phyloP scores from a whole-genome alignment of 2,888 invertebrate genomes.

The Sesia bembeciformis region DNA sequence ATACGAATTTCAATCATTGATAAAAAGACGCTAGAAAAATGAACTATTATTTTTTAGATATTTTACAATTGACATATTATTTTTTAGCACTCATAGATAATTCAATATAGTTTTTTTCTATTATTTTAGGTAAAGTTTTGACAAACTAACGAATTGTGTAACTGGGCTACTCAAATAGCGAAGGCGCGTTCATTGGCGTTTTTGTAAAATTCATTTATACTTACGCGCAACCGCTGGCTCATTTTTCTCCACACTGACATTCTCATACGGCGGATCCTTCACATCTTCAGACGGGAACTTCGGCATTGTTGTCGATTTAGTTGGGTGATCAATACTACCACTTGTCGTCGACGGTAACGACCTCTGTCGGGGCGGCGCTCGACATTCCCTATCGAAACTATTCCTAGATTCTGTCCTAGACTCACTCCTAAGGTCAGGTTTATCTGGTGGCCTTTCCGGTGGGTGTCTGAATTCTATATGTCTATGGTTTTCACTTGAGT shows the following conservation, averaged over 20 bases:
- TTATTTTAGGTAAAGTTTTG: too few species aligned
- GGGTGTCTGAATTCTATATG: slow-evolving; percentile 32
- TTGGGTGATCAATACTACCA: slow-evolving; percentile 48
- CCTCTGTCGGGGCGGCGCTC: slow-evolving; percentile 56
- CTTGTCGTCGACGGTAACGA: slow-evolving; percentile 53
- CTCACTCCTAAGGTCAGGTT: not conserved
- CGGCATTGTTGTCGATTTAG: slow-evolving; percentile 75
- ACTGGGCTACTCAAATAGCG: too few species aligned
- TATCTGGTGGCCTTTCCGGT: slow-evolving; percentile 25
- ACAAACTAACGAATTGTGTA: too few species aligned
- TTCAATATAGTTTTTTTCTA: too few species aligned
- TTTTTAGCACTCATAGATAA: too few species aligned
- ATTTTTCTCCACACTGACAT: slow-evolving; percentile 51
- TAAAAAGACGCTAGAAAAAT: too few species aligned
- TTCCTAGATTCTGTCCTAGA: slow-evolving; percentile 7
- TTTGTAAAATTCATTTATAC: slow-evolving; percentile 15
- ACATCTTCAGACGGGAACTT: slow-evolving; percentile 67
- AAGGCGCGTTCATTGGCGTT: too few species aligned
- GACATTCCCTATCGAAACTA: slow-evolving; percentile 35
- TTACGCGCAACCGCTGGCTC: slow-evolving; percentile 54
- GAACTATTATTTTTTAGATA: too few species aligned
- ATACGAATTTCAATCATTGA: too few species aligned
- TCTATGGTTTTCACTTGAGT: slow-evolving; percentile 10
- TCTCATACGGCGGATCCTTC: slow-evolving; percentile 61
- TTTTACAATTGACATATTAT: too few species aligned